A percentile compares a stretch with the other conserved stretches of the same genome.
phyloP scores from a whole-genome alignment of 2,797 vertebrate genomes.

The Rhynchonycteris naso region DNA sequence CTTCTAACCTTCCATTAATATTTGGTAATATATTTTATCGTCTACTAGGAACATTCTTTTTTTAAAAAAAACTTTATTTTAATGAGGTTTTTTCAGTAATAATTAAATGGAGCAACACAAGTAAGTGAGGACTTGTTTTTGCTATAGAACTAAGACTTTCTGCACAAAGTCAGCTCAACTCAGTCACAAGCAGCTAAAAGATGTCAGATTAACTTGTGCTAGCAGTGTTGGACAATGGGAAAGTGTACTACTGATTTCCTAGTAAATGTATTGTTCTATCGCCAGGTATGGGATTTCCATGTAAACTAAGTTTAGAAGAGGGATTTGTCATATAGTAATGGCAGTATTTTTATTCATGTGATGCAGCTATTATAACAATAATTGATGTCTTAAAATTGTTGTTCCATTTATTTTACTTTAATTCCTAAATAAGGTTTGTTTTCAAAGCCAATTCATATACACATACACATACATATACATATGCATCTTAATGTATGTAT shows the following conservation, averaged over 20 bases:
- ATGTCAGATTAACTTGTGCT: not conserved
- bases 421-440: not conserved
- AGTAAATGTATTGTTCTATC: not conserved
- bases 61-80: not conserved
- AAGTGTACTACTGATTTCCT: not conserved
- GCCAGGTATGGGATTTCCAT: not conserved
- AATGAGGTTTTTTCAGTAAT: not conserved
- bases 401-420: constrained; percentile 1
- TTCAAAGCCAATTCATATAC: not conserved
- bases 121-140: not conserved
- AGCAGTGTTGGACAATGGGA: not conserved
- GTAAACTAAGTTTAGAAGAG: not conserved
- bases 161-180: not conserved
- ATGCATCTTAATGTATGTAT: not conserved
- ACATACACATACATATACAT: not conserved
- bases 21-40: not conserved
- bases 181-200: not conserved
- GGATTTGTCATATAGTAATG: not conserved
- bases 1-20: not conserved
- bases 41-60: not conserved
- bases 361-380: not conserved
- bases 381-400: not conserved
- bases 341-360: not conserved
- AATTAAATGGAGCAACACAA: not conserved
- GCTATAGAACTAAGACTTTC: not conserved